Evolutionary conservation across 1,140 invertebrate species (phyloP).

Genomic region (Acromyrmex charruanus): DNA sequence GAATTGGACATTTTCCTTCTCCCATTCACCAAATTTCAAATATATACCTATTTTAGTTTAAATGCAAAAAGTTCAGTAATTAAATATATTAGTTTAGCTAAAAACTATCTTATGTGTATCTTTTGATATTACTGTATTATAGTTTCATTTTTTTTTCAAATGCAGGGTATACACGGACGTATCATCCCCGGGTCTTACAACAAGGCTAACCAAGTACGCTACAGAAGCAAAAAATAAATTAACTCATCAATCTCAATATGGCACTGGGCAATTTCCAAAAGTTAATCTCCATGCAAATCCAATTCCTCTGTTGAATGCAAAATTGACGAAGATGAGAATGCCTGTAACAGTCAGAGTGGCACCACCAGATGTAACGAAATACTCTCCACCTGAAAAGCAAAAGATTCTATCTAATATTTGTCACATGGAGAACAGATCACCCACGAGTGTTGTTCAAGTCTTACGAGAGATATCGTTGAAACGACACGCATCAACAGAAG

Average conservation of each 20-base stretch:
- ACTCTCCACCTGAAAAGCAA: slow-evolving; percentile 78
- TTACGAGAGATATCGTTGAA: slow-evolving; percentile 83
- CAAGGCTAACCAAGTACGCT: slow-evolving; percentile 84
- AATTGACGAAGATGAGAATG: slow-evolving; percentile 75
- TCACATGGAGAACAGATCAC: slow-evolving; percentile 50
- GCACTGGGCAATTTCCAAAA: slow-evolving; percentile 84
- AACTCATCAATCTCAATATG: slow-evolving; percentile 83
- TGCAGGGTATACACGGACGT: slow-evolving; percentile 82
- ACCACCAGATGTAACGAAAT: slow-evolving; percentile 78
- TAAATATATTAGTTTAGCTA: too few species aligned
- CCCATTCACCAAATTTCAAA: too few species aligned
- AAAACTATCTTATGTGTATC: too few species aligned
- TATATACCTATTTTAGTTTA: too few species aligned
- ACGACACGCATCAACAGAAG: slow-evolving; percentile 84
- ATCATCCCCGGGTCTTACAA: slow-evolving; percentile 83
- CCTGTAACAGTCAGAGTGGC: slow-evolving; percentile 84
- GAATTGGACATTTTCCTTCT: too few species aligned
- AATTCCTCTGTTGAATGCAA: slow-evolving; percentile 81
- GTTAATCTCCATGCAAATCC: slow-evolving; percentile 83
- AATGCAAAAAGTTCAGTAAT: too few species aligned
- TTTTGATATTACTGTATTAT: background rate
- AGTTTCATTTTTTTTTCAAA: background rate
- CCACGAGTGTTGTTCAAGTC: slow-evolving; percentile 68
- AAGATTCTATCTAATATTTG: slow-evolving; percentile 73
- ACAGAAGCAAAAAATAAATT: slow-evolving; percentile 81